These are phyloP conservation scores for Phrynocephalus versicolor DNA, from an alignment of 2,113 vertebrate species.

Conservation along the genomic window DNA sequence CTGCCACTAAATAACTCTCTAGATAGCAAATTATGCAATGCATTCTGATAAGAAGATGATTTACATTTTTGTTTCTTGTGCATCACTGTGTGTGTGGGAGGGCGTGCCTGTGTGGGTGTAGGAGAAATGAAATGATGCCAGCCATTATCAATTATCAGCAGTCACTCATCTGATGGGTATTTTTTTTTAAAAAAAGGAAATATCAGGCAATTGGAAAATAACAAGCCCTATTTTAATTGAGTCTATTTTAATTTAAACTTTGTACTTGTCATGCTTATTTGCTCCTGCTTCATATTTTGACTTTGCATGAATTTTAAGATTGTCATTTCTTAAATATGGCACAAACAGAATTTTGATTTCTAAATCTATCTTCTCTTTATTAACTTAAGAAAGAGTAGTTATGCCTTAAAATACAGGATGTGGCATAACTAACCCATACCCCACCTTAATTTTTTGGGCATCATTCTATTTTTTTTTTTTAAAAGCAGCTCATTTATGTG, in stretches of 20 bases:
- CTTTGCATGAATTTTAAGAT: constrained; percentile 10
- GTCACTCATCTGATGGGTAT: background rate
- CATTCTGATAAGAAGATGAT: constrained; percentile 14
- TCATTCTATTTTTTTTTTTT: background rate
- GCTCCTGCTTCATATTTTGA: constrained; percentile 38
- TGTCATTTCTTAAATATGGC: constrained; percentile 52
- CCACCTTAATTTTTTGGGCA: background rate
- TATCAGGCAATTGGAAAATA: constrained; percentile 20
- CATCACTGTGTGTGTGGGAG: background rate
- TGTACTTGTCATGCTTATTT: constrained; percentile 41
- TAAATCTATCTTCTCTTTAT: constrained; percentile 43
- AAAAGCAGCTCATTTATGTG: background rate
- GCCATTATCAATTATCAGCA: background rate
- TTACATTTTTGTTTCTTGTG: constrained; percentile 10
- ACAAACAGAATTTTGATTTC: constrained; percentile 40
- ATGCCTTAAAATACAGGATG: background rate
- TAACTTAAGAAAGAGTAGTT: constrained; percentile 34
- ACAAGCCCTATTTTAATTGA: constrained; percentile 1
- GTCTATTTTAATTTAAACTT: constrained; percentile 48
- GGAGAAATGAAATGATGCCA: constrained; percentile 17
- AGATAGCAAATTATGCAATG: constrained; percentile 45
- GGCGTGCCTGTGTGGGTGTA: constrained; percentile 26
- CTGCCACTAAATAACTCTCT: constrained; percentile 37
- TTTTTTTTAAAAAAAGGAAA: constrained; percentile 29
- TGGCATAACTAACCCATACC: background rate